Base-by-base conservation (phyloP, 2,888 invertebrate genomes). In the Oconnorella tubifera region DNA sequence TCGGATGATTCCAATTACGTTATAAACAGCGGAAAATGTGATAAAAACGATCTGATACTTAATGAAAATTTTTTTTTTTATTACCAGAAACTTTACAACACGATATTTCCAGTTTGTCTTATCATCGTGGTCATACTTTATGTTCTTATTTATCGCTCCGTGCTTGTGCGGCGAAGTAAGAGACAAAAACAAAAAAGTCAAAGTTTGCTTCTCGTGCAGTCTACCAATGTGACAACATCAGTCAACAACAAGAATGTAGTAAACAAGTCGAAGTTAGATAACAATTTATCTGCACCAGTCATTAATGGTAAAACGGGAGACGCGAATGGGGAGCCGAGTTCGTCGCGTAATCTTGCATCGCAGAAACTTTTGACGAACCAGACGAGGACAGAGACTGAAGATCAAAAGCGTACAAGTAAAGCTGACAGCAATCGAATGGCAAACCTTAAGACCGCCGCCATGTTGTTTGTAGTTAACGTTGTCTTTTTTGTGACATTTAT, bases 391-490 rank as follows among this genome's bases (percentile, higher is more conserved):
- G 6, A 6, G 19, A 19, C 6, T 19, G 53, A 19, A 51, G 10
- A 10, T 23, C 4, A 19, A 6, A 10, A 6, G 25, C 10, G 25
- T 6, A 19, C 14, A 51, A 19, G 48, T 66, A 65, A 57, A 53
- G 63, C 59, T 14, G 74, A 75, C 50, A 61, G 65, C 1, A 68
- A 66, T 40, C 64, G 68, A 29, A 62, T 75, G 58, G 74, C 74
- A 31, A 80, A 80, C 67, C 75, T 80, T 32, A 77, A 78, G 60
- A 80, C 80, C 10, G 80, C 80, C 3, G 75, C 75, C 28, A 80
- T 80, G 80, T 66, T 80, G 65, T 80, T 80, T 69, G 79, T 80
- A 3, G 80, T 80, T 0, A 78, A 79, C 1, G 68, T 79, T 6
- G 78, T 80, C 49, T 80, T 80, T 64, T 71, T 80, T 25, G 70